Evolutionary conservation across 2,797 vertebrate species (phyloP), one percentile per base, ranked within the genome.

Genomic region (Xenentodon cancila): DNA sequence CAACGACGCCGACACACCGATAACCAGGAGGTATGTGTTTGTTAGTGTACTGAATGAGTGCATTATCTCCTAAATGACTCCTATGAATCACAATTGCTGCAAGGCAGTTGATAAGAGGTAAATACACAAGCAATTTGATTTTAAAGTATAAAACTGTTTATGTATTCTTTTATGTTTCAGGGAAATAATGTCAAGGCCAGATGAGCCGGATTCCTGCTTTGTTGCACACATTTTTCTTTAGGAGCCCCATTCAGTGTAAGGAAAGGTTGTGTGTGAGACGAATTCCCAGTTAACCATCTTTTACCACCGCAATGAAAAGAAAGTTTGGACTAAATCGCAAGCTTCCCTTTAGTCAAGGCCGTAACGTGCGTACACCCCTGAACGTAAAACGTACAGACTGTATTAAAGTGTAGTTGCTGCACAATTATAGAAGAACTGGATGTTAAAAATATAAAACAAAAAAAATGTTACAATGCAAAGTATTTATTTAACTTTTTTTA

Each of bases 61-160:
- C 95, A 98, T 98, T 98, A 98, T 97, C 96, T 95, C 95, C 94
- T 96, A 96, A 97, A 98, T 97, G 95, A 95, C 94, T 94, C 94
- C 96, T 96, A 96, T 97, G 97, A 97, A 97, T 98, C 97, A 96
- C 95, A 96, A 96, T 96, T 94, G 93, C 95, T 96, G 95, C 95
- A 89, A 80, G 92, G 88, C 90, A 91, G 90, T 94, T 94, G 96
- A 98, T 98, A 97, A 97, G 95, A 87, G 77, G 82, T 71, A 90
- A 89, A 93, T 89, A 92, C 90, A 87, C 79, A 84, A 71, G 77
- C 86, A 84, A 84, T 86, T 88, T 84, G 76, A 85, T 87, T 89
- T 91, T 89, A 81, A 80, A 86, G 72, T 84, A 81, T 85, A 80
- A 86, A 86, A 81, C 78, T 84, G 76, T 82, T 86, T 90, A 84